Conservation (phyloP, 2,113 vertebrate species). For the Struthidea cinerea region DNA sequence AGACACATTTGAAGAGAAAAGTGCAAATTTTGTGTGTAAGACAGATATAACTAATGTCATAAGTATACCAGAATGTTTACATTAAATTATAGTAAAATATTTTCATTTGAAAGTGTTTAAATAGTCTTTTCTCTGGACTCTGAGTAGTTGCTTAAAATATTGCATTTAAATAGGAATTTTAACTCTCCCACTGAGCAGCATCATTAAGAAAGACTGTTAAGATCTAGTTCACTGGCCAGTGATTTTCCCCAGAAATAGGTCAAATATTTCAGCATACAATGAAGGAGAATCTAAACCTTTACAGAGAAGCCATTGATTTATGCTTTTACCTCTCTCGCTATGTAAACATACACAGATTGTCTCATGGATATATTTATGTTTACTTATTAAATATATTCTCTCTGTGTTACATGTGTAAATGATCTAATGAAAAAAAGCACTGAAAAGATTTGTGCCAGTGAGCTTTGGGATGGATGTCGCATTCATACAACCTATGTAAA, state of each 20-base stretch:
- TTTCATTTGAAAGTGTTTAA: background rate
- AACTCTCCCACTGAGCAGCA: background rate
- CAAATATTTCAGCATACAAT: background rate
- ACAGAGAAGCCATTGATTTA: background rate
- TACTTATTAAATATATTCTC: background rate
- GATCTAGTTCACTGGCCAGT: background rate
- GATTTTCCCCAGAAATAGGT: background rate
- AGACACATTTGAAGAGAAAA: background rate
- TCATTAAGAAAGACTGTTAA: background rate
- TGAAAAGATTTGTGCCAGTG: background rate
- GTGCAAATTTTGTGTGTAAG: background rate
- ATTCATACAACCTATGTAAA: background rate
- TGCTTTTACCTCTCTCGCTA: rapidly evolving
- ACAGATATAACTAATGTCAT: background rate
- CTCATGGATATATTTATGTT: background rate
- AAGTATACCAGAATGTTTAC: background rate
- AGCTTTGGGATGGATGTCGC: background rate
- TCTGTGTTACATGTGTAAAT: background rate
- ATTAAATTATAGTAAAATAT: background rate
- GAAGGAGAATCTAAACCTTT: background rate
- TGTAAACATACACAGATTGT: background rate
- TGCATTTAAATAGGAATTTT: background rate
- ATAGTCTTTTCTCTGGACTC: background rate
- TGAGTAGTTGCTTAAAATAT: background rate
- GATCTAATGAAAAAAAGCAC: background rate